phyloP scores from a whole-genome alignment of 2,888 invertebrate species.

The Lasioglossum figueresi region DNA sequence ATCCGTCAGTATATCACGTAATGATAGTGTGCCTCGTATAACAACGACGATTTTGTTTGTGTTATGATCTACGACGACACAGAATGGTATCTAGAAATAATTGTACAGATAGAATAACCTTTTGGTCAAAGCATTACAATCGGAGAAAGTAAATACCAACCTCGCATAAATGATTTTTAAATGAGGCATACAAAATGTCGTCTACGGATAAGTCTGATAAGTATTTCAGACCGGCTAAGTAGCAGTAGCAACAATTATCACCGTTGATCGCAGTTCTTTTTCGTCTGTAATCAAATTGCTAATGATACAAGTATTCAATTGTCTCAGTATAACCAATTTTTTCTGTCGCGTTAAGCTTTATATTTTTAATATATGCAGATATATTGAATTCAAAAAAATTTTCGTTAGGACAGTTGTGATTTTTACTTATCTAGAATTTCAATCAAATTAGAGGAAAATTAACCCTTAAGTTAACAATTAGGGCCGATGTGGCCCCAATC shows the following conservation, averaged over 20 bases:
- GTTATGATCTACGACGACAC: constrained; percentile 93
- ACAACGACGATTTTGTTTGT: constrained; percentile 92
- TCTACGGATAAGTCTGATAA: constrained; percentile 90
- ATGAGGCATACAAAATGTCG: constrained; percentile 94
- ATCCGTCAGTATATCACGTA: constrained; percentile 94
- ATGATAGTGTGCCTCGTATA: constrained; percentile 93
- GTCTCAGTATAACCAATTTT: background rate
- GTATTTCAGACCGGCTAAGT: constrained; percentile 93
- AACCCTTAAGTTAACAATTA: background rate
- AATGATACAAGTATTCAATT: background rate
- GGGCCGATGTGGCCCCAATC: background rate
- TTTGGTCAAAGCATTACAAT: background rate
- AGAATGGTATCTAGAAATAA: constrained; percentile 91
- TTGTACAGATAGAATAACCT: constrained; percentile 9
- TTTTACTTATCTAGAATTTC: background rate
- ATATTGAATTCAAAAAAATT: background rate
- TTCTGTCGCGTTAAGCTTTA: background rate
- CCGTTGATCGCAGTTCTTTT: constrained; percentile 89
- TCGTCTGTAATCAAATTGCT: constrained; percentile 74
- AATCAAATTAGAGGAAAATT: background rate
- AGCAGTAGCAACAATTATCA: constrained; percentile 96
- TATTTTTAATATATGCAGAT: background rate
- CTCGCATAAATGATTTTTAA: constrained; percentile 93
- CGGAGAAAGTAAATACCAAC: constrained; percentile 81
- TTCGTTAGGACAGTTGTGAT: background rate